Evolutionary conservation across 2,113 vertebrate genomes (phyloP), one percentile per base, ranked within the genome.

Genomic region (Scartelaos histophorus): DNA sequence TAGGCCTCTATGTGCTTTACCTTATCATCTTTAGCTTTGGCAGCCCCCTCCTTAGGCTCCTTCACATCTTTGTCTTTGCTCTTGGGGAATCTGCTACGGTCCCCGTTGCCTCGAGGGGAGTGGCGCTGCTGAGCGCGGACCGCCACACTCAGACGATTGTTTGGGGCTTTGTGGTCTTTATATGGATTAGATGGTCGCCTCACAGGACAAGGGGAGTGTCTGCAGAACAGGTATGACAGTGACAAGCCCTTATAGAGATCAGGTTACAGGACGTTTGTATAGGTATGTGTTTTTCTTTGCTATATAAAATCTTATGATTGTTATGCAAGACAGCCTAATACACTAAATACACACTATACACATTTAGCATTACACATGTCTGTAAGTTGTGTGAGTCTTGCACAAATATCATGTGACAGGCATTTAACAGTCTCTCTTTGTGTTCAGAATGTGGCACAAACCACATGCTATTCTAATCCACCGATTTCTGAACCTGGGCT

Each of bases 11-110:
- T 61, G 58, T 25, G 22, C 12, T 13, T 82, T 88, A 98, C 97
- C 95, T 98, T 98, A 53, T 98, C 96, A 1, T 97, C 97, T 90
- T 95, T 97, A 75, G 91, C 90, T 94, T 94, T 98, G 79, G 88
- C 92, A 11, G 85, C 61, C 12, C 89, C 91, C 35, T 98, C 97
- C 81, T 95, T 98, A 73, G 82, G 90, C 45, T 97, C 96, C 81
- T 94, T 97, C 65, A 90, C 86, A 24, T 98, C 97, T 80, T 94
- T 98, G 38, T 98, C 96, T 78, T 95, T 95, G 81, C 88, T 90
- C 24, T 94, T 97, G 67, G 92, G 85, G 0, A 89, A 78, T 83
- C 94, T 97, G 66, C 90, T 92, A 87, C 91, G 93, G 56, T 97
- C 96, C 2, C 43, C 94, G 2, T 95, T 96, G 74, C 89, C 94